Percentiles rank a stretch among this genome's conserved stretches.
phyloP scores from a whole-genome alignment of 2,888 invertebrate species.

The Tubiluchus corallicola region DNA sequence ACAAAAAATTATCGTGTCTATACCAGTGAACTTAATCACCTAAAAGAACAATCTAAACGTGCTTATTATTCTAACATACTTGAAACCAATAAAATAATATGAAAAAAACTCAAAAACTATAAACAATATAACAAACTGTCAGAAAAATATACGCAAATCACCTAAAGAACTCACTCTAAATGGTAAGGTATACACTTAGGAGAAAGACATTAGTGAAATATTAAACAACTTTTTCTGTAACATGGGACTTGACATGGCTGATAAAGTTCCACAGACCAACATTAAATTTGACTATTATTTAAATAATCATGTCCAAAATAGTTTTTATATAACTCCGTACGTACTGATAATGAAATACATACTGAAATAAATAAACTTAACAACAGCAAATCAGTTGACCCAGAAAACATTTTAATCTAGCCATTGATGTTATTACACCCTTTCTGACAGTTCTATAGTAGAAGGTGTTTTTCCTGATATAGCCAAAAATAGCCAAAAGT shows the following conservation, averaged over 20 bases:
- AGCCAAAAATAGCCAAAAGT: neutral
- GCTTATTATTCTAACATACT: neutral
- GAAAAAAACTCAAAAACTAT: too few species aligned
- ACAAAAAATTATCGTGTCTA: too few species aligned
- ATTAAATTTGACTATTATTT: neutral
- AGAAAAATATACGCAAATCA: too few species aligned
- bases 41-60: neutral
- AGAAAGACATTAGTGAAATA: neutral
- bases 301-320: neutral
- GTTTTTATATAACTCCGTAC: neutral
- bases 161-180: too few species aligned
- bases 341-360: neutral
- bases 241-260: neutral
- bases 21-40: neutral
- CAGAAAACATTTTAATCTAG: neutral
- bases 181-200: too few species aligned
- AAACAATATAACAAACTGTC: too few species aligned
- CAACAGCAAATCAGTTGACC: neutral
- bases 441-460: too few species aligned
- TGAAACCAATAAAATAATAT: neutral
- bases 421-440: neutral
- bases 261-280: neutral
- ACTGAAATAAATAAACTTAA: neutral
- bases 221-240: neutral
- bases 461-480: neutral